phyloP scores from a whole-genome alignment of 1,140 invertebrate species.

The Platyscapa corneri region DNA sequence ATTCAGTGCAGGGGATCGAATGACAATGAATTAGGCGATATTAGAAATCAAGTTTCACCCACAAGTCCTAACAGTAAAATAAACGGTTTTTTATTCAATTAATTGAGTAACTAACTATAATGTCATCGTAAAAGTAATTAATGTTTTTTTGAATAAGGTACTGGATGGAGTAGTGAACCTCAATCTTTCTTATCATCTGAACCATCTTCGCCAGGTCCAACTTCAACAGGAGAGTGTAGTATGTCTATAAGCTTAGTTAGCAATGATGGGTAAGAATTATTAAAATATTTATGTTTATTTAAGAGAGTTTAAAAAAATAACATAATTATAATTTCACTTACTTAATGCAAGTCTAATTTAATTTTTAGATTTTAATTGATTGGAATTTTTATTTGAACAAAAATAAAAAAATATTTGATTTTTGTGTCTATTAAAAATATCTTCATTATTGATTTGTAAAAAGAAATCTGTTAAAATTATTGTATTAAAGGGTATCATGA shows the following conservation, averaged over 20 bases:
- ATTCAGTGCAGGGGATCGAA: slow-evolving; percentile 66
- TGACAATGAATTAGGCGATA: slow-evolving; percentile 64
- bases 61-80: slow-evolving; percentile 72
- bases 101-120: neutral
- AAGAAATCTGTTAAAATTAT: too few species aligned
- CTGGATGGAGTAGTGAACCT: slow-evolving; percentile 76
- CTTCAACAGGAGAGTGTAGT: slow-evolving; percentile 77
- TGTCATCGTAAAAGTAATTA: neutral
- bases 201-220: slow-evolving; percentile 80
- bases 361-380: too few species aligned
- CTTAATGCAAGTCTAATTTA: too few species aligned
- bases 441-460: too few species aligned
- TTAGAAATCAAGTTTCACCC: slow-evolving; percentile 69
- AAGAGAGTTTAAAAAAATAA: neutral
- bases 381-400: too few species aligned
- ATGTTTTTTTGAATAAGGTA: slow-evolving; percentile 56
- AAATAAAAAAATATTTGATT: too few species aligned
- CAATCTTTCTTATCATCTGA: slow-evolving; percentile 78
- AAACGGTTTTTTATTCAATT: neutral
- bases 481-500: too few species aligned
- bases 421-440: too few species aligned
- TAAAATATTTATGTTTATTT: neutral
- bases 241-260: slow-evolving; percentile 80
- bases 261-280: slow-evolving; percentile 75
- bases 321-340: too few species aligned